Percentiles rank a stretch among this genome's conserved stretches.
phyloP scores from a whole-genome alignment of 2,113 vertebrate species.

The Eptatretus burgeri region DNA sequence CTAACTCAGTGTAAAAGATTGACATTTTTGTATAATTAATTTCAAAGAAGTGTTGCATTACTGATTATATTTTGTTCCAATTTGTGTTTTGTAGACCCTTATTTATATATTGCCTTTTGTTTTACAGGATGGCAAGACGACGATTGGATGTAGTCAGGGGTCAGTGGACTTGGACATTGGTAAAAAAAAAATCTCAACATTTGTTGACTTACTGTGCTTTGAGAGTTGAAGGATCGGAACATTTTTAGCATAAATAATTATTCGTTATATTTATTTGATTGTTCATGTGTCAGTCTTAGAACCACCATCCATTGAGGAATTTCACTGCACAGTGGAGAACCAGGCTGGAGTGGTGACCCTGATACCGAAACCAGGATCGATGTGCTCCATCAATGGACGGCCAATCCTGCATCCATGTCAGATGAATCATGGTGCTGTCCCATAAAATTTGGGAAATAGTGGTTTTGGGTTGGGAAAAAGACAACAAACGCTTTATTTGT shows the following conservation, averaged over 20 bases:
- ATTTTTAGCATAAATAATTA: too few relatives aligned
- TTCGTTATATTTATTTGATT: too few relatives aligned
- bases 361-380: conserved; percentile 23
- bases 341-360: conserved; percentile 38
- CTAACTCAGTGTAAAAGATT: not conserved
- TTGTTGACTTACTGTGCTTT: too few relatives aligned
- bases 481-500: too few relatives aligned
- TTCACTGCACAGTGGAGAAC: conserved; percentile 51
- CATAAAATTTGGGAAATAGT: too few relatives aligned
- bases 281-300: conserved; percentile 26
- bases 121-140: conserved; percentile 57
- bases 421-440: conserved; percentile 43
- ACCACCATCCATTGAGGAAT: conserved; percentile 26
- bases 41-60: not conserved
- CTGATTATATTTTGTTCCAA: conserved; percentile 12
- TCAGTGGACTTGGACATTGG: conserved; percentile 55
- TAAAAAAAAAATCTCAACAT: too few relatives aligned
- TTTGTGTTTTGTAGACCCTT: conserved; percentile 22
- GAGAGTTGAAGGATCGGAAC: too few relatives aligned
- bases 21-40: not conserved
- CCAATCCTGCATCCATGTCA: conserved; percentile 37
- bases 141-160: conserved; percentile 42
- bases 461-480: too few relatives aligned
- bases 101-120: conserved; percentile 11
- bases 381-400: conserved; percentile 41